Evolutionary conservation across 2,888 invertebrate species (phyloP), one percentile per base, ranked within the genome.

Genomic region (Habroteleia sp.): DNA sequence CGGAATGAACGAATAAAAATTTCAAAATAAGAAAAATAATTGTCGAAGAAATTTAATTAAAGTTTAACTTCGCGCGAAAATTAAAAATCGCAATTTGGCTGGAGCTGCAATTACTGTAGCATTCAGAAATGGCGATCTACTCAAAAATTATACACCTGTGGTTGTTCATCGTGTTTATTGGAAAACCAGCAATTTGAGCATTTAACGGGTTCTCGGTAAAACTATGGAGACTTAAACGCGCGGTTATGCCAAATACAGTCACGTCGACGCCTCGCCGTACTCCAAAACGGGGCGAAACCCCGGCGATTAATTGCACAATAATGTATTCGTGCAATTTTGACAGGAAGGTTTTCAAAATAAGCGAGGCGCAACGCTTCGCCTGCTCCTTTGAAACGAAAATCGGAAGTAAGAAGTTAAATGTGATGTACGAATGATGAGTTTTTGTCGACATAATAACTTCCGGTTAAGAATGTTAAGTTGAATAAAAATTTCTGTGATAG

Each of bases 141-240:
- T 17, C 41, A 58, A 58, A 69, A 69, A 69, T 60, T 69, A 69
- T 52, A 60, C 10, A 58, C 42, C 33, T 39, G 16, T 68, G 58
- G 58, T 48, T 29, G 48, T 11, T 10, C 37, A 10, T n/a, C 44
- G 20, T 7, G 42, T 27, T 56, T 31, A 31, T 39, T 11, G 66
- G 56, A 48, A 56, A 56, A 66, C 66, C 68, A 31, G 52, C 60
- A 69, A 69, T 69, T 69, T 69, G 16, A 13, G 8, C 17, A 16
- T 35, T 69, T 60, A 58, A 69, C 50, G 37, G 60, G 39, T 54
- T 63, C 56, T 11, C 25, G 10, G 60, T 63, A 54, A 62, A 63
- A 54, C 44, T 52, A 25, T 27, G 13, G 39, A 27, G 42, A 69
- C 14, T 69, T 58, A 35, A 44, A 52, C 42, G 3, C 29, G 14